Base-by-base conservation (phyloP, 2,113 vertebrate species). In the Rhabdomys dilectus region DNA sequence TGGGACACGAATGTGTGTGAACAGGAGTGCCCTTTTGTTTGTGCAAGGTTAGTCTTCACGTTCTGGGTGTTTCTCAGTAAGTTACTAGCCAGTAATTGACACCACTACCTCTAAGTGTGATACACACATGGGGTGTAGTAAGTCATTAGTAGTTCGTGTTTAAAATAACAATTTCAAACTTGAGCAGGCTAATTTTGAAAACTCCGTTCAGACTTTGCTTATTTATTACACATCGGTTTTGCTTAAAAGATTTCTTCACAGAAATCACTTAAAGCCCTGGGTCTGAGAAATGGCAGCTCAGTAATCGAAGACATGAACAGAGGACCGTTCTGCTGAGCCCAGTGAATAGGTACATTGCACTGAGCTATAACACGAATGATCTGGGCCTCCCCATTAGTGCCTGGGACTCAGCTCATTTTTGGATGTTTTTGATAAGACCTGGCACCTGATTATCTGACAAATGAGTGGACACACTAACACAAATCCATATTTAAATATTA, bases 91-190 rank as follows among this genome's bases (percentile, higher is more conserved):
- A 91, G 80, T 26, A 3, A 72, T 3, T 22, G 12, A 58, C 39
- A 88, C 48, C 9, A 45, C 12, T 53, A 26, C 87, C 7, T 2
- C 16, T 51, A 85, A 36, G 36, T 2, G 75, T 73, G 93, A 81
- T 0, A 84, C 19, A 89, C 13, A 73, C 11, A 80, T 21, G 75
- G 53, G n/a, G 42, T 45, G 9, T 89, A 31, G 3, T 42, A 31
- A 42, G 75, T 58, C 87, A 84, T 78, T 53, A 48, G 89, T 0
- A 51, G 91, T 34, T 31, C 56, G 48, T 34, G 51, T n/a, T 80
- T 87, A 76, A 91, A 42, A 56, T 70, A 62, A 92, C 84, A 87
- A 89, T 86, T 94, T 97, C 36, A 94, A 85, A 93, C 89, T 78
- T 58, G n/a, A 64, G 93, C 36, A 95, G 34, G 39, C 10, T 87